phyloP scores from a whole-genome alignment of 2,797 vertebrate species.

The Acanthornis magna region DNA sequence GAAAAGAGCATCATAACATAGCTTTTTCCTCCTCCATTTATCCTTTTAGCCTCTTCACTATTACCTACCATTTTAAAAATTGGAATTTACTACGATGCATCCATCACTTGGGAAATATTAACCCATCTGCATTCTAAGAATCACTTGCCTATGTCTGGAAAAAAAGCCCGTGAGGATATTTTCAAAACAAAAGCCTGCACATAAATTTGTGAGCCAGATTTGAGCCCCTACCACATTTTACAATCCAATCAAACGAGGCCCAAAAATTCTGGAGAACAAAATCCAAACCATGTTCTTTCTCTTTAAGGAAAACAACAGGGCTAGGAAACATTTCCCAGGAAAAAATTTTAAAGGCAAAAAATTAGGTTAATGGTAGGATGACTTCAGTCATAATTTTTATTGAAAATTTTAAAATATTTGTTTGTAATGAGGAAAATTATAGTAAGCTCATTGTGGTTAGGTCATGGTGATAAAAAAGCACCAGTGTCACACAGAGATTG shows the following conservation, averaged over 20 bases:
- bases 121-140: neutral
- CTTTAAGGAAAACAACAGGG: neutral
- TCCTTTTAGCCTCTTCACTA: neutral
- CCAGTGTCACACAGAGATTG: rapidly evolving
- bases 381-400: neutral
- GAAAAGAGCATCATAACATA: neutral
- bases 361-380: neutral
- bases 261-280: neutral
- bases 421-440: neutral
- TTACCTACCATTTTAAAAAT: neutral
- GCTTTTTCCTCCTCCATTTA: neutral
- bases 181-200: neutral
- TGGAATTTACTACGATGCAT: neutral
- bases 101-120: neutral
- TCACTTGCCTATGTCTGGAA: neutral
- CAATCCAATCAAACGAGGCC: neutral
- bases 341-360: neutral
- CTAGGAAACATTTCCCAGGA: neutral
- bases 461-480: neutral
- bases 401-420: neutral
- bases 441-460: neutral
- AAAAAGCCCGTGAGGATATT: neutral
- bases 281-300: neutral
- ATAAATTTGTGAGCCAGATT: neutral
- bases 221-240: neutral